Base-by-base conservation (phyloP, 2,113 vertebrate genomes). In the Gymnorhina tibicen region DNA sequence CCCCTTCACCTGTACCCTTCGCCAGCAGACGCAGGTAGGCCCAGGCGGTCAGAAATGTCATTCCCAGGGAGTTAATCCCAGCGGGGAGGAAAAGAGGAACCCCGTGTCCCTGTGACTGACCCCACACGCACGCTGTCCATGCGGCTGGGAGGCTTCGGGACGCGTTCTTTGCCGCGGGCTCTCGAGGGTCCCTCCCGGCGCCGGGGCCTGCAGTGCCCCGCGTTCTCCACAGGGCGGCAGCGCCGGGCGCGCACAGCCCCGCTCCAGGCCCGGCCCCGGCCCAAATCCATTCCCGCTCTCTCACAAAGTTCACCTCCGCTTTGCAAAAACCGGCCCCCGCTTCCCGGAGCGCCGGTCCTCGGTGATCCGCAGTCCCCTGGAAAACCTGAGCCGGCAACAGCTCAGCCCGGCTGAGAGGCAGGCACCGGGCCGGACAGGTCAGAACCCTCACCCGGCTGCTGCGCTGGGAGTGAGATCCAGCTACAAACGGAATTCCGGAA, bases 231-330 rank as follows among this genome's bases (percentile, higher is more conserved):
- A 23, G 62, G 13, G 20, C 62, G 28, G 62, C 41, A 32, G 62
- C 28, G 44, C 13, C 13, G 62, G 20, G 18, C 2, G 35, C 11
- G 24, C 15, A 11, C 10, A 26, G n/a, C 23, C 17, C 47, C 21
- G 22, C 70, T 14, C 11, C 16, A 3, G 69, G 2, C 4, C 23
- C 13, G 23, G 13, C n/a, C n/a, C 60, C 1, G 33, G 13, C 63
- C 63, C 53, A 5, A 18, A 27, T 0, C 42, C 52, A 0, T 6
- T 21, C 52, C 42, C 5, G 13, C 1, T 2, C 12, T 2, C 3
- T 6, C 0, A 14, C 13, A 3, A 11, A 47, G 18, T 2, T 28
- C 37, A 10, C 1, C 55, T 5, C 37, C 2, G 66, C 55, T 23
- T 4, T 2, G 24, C 32, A 0, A 23, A 21, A 22, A 3, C 9